A percentile compares a stretch with the other conserved stretches of the same genome.
Evolutionary conservation across 2,797 vertebrate species (phyloP).

Genomic region (Melopsittacus undulatus): DNA sequence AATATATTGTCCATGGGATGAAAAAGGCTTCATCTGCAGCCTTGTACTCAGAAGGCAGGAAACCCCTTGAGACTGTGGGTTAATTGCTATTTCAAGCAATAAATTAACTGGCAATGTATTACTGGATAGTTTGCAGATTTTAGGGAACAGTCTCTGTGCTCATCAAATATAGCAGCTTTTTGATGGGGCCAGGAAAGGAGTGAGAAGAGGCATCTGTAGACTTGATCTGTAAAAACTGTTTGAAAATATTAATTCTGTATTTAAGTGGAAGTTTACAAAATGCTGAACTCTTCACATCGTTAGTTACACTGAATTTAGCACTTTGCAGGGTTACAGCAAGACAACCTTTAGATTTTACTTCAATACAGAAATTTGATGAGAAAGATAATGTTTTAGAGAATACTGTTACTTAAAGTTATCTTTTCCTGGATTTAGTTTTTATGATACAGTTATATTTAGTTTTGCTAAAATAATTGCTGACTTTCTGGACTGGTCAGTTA

Average conservation of each 20-base stretch:
- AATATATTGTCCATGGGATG: background rate
- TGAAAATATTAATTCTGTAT: background rate
- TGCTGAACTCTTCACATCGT: background rate
- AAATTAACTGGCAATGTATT: background rate
- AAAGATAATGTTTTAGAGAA: background rate
- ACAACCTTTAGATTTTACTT: background rate
- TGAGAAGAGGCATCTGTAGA: background rate
- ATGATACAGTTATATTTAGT: background rate
- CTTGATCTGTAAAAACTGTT: background rate
- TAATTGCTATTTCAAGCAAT: background rate
- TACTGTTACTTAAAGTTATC: background rate
- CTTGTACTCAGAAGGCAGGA: background rate
- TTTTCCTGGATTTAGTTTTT: conserved; percentile 15
- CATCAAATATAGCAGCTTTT: background rate
- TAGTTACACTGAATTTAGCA: background rate
- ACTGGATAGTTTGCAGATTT: background rate
- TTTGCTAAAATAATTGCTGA: background rate
- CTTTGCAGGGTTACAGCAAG: background rate
- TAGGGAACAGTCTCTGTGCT: background rate
- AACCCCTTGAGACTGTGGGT: background rate
- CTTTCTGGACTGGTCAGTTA: conserved; percentile 45
- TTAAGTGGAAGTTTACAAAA: background rate
- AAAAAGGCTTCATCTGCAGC: background rate
- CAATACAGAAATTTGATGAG: background rate
- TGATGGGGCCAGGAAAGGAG: background rate